Base-by-base conservation (phyloP, 2,797 vertebrate genomes). In the Erpetoichthys calabaricus region DNA sequence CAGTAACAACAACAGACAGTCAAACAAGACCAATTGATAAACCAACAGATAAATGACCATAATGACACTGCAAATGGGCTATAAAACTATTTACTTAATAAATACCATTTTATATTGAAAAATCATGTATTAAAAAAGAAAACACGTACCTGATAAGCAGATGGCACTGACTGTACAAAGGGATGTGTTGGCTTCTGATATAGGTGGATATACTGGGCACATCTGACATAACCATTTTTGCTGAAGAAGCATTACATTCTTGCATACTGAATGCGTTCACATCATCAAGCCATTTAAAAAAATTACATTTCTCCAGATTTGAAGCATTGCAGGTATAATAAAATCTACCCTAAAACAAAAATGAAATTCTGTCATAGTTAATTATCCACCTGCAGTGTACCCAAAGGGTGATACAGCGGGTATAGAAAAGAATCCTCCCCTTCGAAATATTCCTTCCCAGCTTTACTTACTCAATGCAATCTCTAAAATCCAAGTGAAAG, bases 251-350 rank as follows among this genome's bases (percentile, higher is more conserved):
- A 5, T 56, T 59, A 53, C 45, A 25, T 54, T 60, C 58, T 4
- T 63, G 4, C 42, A 54, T 46, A 41, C 43, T 42, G 49, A 45
- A 9, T 3, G 69, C 54, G 45, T 67, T 74, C 44, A 67, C 57
- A 2, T 80, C 76, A 45, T 85, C 79, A 51, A 77, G 1, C 85
- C 85, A 86, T 64, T 80, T 82, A 62, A 87, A 87, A 71, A 82
- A 87, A 0, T 74, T 76, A 60, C 84, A 87, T 45, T 10, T 74
- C 45, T 81, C 70, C 51, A 60, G 61, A 72, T 76, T 83, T 8
- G 82, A 65, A 56, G 75, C 76, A 68, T 79, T 80, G 61, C 85
- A 86, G 62, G 74, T 44, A 47, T 82, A 86, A 65, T 86, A 86
- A 8, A 84, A 74, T 55, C 77, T 80, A 5, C 81, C 82, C 85